Conservation (phyloP, 2,113 vertebrate genomes). For the Lepisosteus oculatus region DNA sequence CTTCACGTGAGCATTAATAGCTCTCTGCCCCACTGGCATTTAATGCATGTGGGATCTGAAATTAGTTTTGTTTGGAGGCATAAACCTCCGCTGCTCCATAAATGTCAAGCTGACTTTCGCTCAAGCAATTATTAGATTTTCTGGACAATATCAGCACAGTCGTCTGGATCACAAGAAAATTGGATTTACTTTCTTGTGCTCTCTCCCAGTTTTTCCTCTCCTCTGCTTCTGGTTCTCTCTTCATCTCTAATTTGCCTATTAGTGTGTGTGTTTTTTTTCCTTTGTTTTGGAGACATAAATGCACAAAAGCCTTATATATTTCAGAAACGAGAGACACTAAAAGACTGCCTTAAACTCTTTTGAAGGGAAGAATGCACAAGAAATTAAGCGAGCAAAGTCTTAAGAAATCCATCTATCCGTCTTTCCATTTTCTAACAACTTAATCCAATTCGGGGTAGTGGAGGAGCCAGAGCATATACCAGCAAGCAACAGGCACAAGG, state of each 20-base stretch:
- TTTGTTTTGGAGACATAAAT: neutral
- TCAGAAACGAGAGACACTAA: neutral
- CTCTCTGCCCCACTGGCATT: conserved; percentile 4
- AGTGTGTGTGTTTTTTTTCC: neutral
- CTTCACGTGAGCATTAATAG: neutral
- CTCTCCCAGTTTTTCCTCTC: neutral
- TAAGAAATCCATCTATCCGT: too few relatives aligned
- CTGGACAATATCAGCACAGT: conserved; percentile 6
- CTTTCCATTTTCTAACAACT: too few relatives aligned
- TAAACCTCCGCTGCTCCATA: conserved; percentile 1
- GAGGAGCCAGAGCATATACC: too few relatives aligned
- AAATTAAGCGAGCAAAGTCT: too few relatives aligned
- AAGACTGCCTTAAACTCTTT: neutral
- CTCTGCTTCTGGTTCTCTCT: neutral
- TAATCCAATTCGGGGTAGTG: too few relatives aligned
- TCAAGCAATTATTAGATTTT: conserved; percentile 16
- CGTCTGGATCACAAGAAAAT: conserved; percentile 1
- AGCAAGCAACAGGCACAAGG: too few relatives aligned
- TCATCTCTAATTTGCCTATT: neutral
- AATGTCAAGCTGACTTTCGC: conserved; percentile 12
- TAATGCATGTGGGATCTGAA: conserved; percentile 4
- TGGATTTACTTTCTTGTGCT: neutral
- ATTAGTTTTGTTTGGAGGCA: conserved; percentile 12
- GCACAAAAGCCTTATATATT: neutral
- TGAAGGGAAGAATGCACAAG: too few relatives aligned